phyloP scores from a whole-genome alignment of 2,113 vertebrate species.

The Macrotus californicus region DNA sequence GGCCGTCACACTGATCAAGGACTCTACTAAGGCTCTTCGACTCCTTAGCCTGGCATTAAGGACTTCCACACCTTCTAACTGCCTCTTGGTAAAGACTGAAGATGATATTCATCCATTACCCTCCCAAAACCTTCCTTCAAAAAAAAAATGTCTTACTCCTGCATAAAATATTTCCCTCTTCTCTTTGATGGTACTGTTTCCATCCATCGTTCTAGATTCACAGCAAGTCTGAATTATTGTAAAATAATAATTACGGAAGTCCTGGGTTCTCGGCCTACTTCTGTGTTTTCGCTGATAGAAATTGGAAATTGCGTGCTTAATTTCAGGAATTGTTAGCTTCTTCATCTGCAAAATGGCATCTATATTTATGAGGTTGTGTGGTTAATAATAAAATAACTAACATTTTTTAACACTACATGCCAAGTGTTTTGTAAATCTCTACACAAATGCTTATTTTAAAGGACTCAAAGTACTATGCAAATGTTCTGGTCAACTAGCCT shows the following conservation, averaged over 20 bases:
- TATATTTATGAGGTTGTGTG: neutral
- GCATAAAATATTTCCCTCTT: neutral
- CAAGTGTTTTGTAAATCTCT: neutral
- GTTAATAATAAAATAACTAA: neutral
- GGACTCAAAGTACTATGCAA: neutral
- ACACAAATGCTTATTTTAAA: neutral
- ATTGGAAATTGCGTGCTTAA: neutral
- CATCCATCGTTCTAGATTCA: neutral
- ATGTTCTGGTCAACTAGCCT: neutral
- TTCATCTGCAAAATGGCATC: neutral
- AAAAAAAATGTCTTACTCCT: neutral
- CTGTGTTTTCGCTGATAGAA: neutral
- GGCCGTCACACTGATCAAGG: neutral
- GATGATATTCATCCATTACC: neutral
- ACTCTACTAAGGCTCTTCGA: neutral
- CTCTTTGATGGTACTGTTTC: neutral
- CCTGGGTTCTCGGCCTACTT: neutral
- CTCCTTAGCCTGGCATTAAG: neutral
- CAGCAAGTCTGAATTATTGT: neutral
- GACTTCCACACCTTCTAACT: neutral
- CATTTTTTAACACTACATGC: neutral
- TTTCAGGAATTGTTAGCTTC: slow-evolving; percentile 1
- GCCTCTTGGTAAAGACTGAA: neutral
- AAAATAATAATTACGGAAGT: neutral
- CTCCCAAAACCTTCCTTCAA: neutral